Evolutionary conservation across 2,888 invertebrate species (phyloP), one percentile per base, ranked within the genome.

Genomic region (Plutella xylostella): DNA sequence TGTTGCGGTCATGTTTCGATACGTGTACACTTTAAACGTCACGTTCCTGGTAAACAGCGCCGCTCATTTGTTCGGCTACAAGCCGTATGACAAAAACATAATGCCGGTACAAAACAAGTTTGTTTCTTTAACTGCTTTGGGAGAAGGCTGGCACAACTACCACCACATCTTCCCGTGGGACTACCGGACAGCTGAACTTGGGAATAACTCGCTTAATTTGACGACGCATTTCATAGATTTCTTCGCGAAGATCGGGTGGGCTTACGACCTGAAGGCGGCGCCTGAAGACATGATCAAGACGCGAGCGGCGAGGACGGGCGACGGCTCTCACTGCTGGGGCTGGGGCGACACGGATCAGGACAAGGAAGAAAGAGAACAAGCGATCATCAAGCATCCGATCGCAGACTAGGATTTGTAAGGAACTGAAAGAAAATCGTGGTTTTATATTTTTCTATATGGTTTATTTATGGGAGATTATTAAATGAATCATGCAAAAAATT

Each of bases 31-130:
- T 5, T 76, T 90, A 14, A 87, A 91, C 60, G 71, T 77, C 48
- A 89, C 89, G 0, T 90, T 89, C 85, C 65, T 87, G n/a, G 87
- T 90, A 1, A 90, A 90, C 69, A 88, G 88, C 52, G 85, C 82
- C 3, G 89, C 89, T 12, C 90, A 90, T 60, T 58, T 71, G 21
- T 84, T 68, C 67, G 84, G 84, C 1, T 59, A 65, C 33, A 72
- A 67, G 42, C 78, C 83, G 19, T 85, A 84, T 43, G 75, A 89
- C 46, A 66, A 59, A 51, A 52, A 43, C 5, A 63, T 74, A 17
- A 9, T 50, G 18, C 60, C 73, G 2, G 49, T 50, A 0, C 61
- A 73, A 47, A 70, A 61, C 25, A 4, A 52, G 0, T 9, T 47
- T 0, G 59, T 64, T 1, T 54, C 60, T 1, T 2, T 68, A 0